A percentile compares a stretch with the other conserved stretches of the same genome.
phyloP scores from a whole-genome alignment of 2,888 invertebrate genomes.

The Ypsolopha scabrella region DNA sequence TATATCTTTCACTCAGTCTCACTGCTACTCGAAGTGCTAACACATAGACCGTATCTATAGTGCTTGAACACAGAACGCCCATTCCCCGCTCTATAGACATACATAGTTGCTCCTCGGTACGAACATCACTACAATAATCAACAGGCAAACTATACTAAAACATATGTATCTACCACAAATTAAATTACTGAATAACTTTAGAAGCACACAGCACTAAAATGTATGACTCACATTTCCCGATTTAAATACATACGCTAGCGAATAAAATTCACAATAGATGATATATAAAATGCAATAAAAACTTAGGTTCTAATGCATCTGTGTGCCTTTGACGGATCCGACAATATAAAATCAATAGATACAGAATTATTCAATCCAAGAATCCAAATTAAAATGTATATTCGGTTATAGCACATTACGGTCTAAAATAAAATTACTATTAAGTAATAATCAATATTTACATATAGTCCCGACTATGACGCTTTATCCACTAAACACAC shows the following conservation, averaged over 20 bases:
- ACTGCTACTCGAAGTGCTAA: no score
- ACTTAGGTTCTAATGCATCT: not conserved
- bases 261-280: constrained; percentile 1
- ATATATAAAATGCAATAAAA: not conserved
- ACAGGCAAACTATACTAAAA: constrained; percentile 32
- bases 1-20: no score
- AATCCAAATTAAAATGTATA: constrained; percentile 4
- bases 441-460: constrained; percentile 65
- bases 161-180: constrained; percentile 30
- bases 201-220: constrained; percentile 25
- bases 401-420: constrained; percentile 59
- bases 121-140: constrained; percentile 31
- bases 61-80: not conserved
- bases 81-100: not conserved
- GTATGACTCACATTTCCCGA: constrained; percentile 28
- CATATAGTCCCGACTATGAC: constrained; percentile 21
- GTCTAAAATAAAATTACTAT: constrained; percentile 64
- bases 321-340: not conserved
- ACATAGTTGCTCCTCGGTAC: not conserved
- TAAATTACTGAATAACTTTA: constrained; percentile 21
- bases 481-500: not conserved
- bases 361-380: constrained; percentile 1
- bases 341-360: not conserved
- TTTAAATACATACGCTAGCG: constrained; percentile 1
- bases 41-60: no score